Evolutionary conservation across 1,140 invertebrate species (phyloP), one percentile per base, ranked within the genome.

Genomic region (Helicoverpa zea): DNA sequence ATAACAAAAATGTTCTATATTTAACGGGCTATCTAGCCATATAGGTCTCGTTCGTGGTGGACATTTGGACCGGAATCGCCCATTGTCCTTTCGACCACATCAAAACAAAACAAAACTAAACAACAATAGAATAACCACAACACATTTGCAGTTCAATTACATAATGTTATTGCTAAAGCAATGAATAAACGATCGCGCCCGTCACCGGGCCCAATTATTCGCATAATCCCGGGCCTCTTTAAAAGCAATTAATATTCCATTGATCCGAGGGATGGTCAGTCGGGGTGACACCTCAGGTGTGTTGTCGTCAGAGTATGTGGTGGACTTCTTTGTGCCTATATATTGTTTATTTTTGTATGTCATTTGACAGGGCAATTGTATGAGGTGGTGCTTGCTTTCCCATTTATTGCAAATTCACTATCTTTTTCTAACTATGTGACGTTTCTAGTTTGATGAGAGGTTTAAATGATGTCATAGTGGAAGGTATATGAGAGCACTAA

Each of bases 191-290:
- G 70, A 77, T 79, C 29, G 54, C 70, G 56, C 63, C 54, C 82
- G 81, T 85, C 81, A 83, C 73, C 68, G 68, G 74, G 1, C 85
- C 83, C 87, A 91, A 90, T 91, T 86, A 88, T 86, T 85, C 83
- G 81, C 73, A 87, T 90, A 90, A 90, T 91, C 88, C 86, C 56
- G 77, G 51, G 82, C 82, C 87, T 89, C 89, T 91, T 92, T 90
- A 90, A 88, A 91, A 90, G 82, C 90, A 92, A 92, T 92, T 92
- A 91, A 90, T 91, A 92, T 90, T 90, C 90, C 86, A 89, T 90
- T 87, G 88, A 86, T 88, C 86, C 87, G 76, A 73, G 70, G 72
- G 47, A 51, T 78, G 74, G 56, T 78, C 64, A 81, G 11, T 30
- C 79, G 16, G 16, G 54, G 5, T 72, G 61, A 51, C 76, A 70